Conservation (phyloP, 2,113 vertebrate species). For the Nyctibius bracteatus region DNA sequence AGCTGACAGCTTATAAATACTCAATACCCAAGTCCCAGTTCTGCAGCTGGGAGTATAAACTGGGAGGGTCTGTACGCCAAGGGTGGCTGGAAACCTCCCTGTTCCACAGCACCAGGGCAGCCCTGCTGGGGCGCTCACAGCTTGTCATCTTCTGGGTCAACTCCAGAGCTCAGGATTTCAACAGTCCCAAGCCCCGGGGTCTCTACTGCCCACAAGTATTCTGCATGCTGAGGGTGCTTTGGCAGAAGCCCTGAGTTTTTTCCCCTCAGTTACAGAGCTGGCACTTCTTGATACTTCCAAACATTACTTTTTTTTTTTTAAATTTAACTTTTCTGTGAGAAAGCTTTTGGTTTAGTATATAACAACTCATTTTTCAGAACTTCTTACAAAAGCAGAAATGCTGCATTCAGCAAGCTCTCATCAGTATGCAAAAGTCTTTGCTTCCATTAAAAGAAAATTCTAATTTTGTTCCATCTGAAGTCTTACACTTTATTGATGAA, state of each 20-base stretch:
- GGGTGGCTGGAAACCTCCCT: neutral
- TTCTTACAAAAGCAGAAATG: neutral
- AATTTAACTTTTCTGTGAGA: neutral
- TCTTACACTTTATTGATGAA: neutral
- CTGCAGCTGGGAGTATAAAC: neutral
- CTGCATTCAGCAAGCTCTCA: neutral
- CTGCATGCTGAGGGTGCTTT: neutral
- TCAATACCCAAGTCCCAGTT: neutral
- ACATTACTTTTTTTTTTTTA: neutral
- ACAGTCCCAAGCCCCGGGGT: neutral
- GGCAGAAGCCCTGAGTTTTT: neutral
- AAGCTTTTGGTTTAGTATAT: neutral
- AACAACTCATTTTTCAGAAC: neutral
- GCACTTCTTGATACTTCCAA: neutral
- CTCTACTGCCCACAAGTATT: neutral
- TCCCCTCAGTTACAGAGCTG: neutral
- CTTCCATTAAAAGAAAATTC: neutral
- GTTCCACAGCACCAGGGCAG: neutral
- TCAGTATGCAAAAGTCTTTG: neutral
- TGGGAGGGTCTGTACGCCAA: rapidly evolving
- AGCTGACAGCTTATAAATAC: neutral
- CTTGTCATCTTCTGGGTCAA: neutral
- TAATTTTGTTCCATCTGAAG: neutral
- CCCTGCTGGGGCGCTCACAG: neutral
- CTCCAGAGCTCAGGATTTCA: neutral